These are phyloP conservation scores for Malurus cyaneus DNA, from an alignment of 2,113 vertebrate species.

Conservation along the genomic window DNA sequence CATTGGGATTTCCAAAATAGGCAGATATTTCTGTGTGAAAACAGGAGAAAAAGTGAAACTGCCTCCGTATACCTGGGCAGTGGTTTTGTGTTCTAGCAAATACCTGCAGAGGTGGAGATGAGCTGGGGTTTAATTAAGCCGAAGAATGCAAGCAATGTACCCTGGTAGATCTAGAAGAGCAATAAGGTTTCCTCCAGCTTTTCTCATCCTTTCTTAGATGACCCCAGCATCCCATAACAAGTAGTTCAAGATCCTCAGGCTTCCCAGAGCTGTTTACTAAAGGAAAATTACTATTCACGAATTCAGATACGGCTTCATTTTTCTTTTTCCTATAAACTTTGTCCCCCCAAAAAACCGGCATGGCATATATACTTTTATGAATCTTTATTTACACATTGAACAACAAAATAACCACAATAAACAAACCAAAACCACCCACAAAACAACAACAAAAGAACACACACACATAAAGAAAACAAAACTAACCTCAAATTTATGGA, in stretches of 20 bases:
- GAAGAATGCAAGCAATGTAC: neutral
- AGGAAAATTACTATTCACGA: neutral
- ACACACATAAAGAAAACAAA: neutral
- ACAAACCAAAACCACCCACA: neutral
- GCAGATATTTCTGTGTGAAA: neutral
- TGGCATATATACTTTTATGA: neutral
- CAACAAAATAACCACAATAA: neutral
- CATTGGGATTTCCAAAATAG: rapidly evolving
- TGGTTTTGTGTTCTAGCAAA: neutral
- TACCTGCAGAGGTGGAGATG: neutral
- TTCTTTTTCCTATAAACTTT: neutral
- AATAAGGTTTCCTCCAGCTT: neutral
- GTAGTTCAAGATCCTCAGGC: neutral
- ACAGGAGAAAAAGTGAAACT: neutral
- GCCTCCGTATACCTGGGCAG: neutral
- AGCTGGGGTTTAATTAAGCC: neutral
- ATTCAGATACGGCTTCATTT: neutral
- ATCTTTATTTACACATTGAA: neutral
- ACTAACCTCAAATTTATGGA: neutral
- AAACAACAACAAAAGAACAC: neutral
- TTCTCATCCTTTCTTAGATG: neutral
- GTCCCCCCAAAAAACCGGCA: neutral
- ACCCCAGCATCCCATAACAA: neutral
- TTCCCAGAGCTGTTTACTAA: neutral
- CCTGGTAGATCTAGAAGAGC: neutral